A percentile compares a stretch with the other conserved stretches of the same genome.
These are phyloP conservation scores for Ennomos quercinarius DNA, from an alignment of 2,888 invertebrate species.

Conservation along the genomic window DNA sequence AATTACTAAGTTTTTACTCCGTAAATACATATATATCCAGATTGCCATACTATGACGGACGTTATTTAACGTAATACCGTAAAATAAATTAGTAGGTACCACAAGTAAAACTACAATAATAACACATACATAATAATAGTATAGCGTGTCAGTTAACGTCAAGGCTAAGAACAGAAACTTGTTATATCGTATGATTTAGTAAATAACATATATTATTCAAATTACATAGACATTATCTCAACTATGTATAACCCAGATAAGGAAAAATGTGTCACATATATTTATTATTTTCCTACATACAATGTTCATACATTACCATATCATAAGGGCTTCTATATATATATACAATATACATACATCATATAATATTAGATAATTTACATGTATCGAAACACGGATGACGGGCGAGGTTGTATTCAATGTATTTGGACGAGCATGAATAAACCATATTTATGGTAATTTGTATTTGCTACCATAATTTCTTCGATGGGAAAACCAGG, in stretches of 20 bases:
- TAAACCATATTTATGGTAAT: slow-evolving; percentile 66
- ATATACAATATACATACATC: neutral
- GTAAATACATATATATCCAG: too few species aligned
- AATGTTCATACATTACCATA: slow-evolving; percentile 15
- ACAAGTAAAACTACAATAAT: too few species aligned
- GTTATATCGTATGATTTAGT: too few species aligned
- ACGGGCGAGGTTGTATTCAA: slow-evolving; percentile 19
- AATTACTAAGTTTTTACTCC: too few species aligned
- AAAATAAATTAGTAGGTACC: too few species aligned
- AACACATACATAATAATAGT: too few species aligned
- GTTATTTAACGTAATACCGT: too few species aligned
- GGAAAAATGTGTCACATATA: slow-evolving; percentile 14
- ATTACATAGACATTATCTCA: too few species aligned
- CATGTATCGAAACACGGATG: slow-evolving; percentile 23
- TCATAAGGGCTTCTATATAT: slow-evolving; percentile 20
- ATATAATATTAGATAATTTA: slow-evolving; percentile 31
- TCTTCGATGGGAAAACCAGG: slow-evolving; percentile 53
- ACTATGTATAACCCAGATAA: slow-evolving; percentile 6
- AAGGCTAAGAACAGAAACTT: too few species aligned
- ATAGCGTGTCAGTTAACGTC: too few species aligned
- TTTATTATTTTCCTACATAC: slow-evolving; percentile 6
- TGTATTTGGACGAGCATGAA: slow-evolving; percentile 63
- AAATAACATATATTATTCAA: too few species aligned
- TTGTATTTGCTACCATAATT: slow-evolving; percentile 56
- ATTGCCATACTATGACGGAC: too few species aligned